Evolutionary conservation across 2,888 invertebrate genomes (phyloP), one percentile per base, ranked within the genome.

Genomic region (Dione juno): DNA sequence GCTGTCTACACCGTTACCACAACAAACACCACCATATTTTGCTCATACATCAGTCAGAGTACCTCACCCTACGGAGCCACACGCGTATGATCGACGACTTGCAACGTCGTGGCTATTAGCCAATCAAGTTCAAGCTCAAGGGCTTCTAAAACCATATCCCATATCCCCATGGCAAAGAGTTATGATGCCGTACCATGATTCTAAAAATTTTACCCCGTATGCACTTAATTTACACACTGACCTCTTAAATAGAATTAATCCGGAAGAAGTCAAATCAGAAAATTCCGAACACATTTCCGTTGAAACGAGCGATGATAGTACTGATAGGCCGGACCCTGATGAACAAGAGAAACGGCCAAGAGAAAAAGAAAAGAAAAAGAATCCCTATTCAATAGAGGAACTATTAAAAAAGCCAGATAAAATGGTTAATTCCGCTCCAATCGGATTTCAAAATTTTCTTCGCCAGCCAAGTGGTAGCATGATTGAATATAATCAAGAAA

Each of bases 331-430:
- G 0, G 93, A 93, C n/a, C 85, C 83, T 0, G 90, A 88, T 7
- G 93, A 93, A 9, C 79, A 78, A n/a, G 88, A 90, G 41, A 59
- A 89, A 88, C 76, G 70, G 28, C 68, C 66, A 7, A 82, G 84
- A 41, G 94, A 94, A 75, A 90, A 89, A 71, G 89, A 90, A 59
- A 93, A 94, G 78, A 96, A 97, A 84, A 95, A 96, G 74, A 97
- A 97, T 83, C 97, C 97, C 0, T 98, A 97, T 82, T 97, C 97
- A 1, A 98, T 98, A 82, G 97, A 97, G 78, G 97, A 97, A 81
- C 85, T 97, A 10, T 83, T 97, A 40, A 97, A 97, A 82, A 97
- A 97, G 78, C 97, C 97, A 0, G 96, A 95, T 75, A 96, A 95
- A 81, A 94, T 94, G 78, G 86, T 88, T 0, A 86, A 81, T 67